Base-by-base conservation (phyloP, 2,113 vertebrate genomes). In the Anhinga rufa region DNA sequence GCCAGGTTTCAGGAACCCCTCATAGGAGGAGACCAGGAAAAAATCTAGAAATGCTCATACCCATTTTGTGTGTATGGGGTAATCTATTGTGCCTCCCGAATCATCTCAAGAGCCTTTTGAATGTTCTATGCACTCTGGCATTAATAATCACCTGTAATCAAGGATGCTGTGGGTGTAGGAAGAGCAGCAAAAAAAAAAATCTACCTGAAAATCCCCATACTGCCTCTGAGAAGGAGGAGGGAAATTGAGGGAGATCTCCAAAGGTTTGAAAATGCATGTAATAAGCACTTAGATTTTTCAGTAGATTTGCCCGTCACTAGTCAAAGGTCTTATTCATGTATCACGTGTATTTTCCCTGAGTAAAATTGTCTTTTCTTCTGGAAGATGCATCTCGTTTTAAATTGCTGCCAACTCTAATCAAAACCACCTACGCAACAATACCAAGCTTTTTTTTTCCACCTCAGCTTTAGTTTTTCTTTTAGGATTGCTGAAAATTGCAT, bases 351-450 rank as follows among this genome's bases (percentile, higher is more conserved):
- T 92, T 95, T 95, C 42, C 74, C n/a, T 93, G 69, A 88, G 80
- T 91, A 95, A 97, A 97, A 94, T 79, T 95, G 46, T 62, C 94
- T 95, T 97, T 96, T 97, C 87, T 97, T 97, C 89, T 96, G 81
- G 87, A 90, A 96, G 87, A 96, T 94, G 61, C 21, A 90, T 95
- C 77, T 90, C 52, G 17, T 97, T 96, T 97, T 72, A 97, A 97
- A 97, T 96, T 95, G 90, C 78, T 96, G 92, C 86, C 68, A 93
- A 19, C 24, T 95, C 68, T 92, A 96, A 95, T 96, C 95, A 97
- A 98, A 97, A 94, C 69, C 78, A 96, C 60, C 83, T 93, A 96
- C 70, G 40, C 77, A 96, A 77, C 71, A 97, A 93, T 75, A 72
- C 9, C 76, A 78, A 89, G 32, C 8, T 60, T 36, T 85, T 62